These are phyloP conservation scores for Oncorhynchus nerka DNA, from an alignment of 2,113 vertebrate genomes.

Conservation along the genomic window DNA sequence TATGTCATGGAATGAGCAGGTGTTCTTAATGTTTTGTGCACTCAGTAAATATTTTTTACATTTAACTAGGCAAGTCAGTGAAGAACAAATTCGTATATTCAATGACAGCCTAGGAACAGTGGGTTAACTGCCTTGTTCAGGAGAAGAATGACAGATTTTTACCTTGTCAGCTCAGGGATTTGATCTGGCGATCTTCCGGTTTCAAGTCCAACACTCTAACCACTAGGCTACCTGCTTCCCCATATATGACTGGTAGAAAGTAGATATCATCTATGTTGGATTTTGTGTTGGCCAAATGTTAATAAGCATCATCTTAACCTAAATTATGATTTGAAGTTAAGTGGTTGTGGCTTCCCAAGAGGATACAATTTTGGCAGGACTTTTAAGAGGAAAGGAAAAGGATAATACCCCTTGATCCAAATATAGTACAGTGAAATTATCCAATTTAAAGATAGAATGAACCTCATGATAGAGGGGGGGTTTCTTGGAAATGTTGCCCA, in stretches of 20 bases:
- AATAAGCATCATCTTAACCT: not conserved
- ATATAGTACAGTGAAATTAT: not conserved
- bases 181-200: too few relatives aligned
- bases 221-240: too few relatives aligned
- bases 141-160: too few relatives aligned
- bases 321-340: not conserved
- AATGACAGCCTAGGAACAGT: too few relatives aligned
- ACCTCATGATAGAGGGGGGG: not conserved
- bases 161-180: too few relatives aligned
- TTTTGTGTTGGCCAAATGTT: not conserved
- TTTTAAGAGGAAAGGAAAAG: not conserved
- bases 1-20: too few relatives aligned
- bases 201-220: too few relatives aligned
- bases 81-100: too few relatives aligned
- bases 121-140: too few relatives aligned
- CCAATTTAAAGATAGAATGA: not conserved
- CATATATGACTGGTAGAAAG: too few relatives aligned
- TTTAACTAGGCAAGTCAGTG: not conserved
- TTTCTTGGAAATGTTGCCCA: slow-evolving; percentile 4
- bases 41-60: not conserved
- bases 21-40: too few relatives aligned
- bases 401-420: not conserved
- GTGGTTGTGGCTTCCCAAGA: not conserved
- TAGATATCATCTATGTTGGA: too few relatives aligned
- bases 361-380: not conserved